Conservation (phyloP, 2,113 vertebrate species). For the Passer domesticus region DNA sequence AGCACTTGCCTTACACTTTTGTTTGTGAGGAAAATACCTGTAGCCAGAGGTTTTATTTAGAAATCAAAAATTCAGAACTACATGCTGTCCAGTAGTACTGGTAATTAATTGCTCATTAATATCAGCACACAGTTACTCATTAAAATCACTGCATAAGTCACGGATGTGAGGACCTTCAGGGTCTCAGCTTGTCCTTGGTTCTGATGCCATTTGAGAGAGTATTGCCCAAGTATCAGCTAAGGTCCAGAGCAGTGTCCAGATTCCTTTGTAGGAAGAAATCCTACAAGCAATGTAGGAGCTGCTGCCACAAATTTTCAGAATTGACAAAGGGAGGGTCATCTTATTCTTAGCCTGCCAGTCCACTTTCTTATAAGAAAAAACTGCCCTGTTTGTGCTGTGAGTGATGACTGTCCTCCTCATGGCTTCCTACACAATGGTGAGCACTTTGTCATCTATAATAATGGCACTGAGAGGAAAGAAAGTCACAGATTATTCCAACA, state of each 20-base stretch:
- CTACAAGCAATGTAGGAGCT: accelerated
- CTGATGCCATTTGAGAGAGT: neutral
- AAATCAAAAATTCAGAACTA: neutral
- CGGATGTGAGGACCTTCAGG: neutral
- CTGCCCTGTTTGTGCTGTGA: neutral
- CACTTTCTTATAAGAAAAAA: neutral
- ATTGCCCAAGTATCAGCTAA: neutral
- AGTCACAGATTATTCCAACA: neutral
- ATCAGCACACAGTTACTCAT: neutral
- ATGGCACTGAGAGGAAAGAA: neutral
- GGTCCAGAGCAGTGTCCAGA: neutral
- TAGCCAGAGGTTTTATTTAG: neutral
- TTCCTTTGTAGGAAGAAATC: neutral
- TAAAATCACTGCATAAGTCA: neutral
- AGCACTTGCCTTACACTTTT: neutral
- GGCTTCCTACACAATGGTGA: accelerated
- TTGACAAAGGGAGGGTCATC: neutral
- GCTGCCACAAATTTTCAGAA: neutral
- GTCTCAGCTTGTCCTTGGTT: neutral
- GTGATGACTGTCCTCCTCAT: neutral
- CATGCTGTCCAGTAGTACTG: accelerated
- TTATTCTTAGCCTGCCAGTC: neutral
- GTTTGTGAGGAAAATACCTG: neutral
- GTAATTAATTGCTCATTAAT: neutral
- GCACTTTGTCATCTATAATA: accelerated